phyloP scores from a whole-genome alignment of 2,888 invertebrate species.

The Pilophorus perplexus region DNA sequence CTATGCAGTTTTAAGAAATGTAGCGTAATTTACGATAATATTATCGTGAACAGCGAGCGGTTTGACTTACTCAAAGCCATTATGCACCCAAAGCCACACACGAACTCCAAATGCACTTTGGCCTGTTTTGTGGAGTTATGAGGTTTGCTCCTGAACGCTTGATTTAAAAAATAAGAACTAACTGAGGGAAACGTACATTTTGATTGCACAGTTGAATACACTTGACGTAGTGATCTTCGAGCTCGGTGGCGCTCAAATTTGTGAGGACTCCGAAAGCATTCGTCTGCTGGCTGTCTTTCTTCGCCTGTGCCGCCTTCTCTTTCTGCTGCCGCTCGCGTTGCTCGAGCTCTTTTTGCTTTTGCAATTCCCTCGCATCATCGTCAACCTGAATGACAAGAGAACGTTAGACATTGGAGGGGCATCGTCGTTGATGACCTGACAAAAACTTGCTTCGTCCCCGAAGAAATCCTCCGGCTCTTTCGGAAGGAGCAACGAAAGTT shows the following conservation, averaged over 20 bases:
- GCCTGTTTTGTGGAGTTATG: no score
- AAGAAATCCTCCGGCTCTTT: slow-evolving; percentile 15
- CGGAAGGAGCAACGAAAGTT: slow-evolving; percentile 3
- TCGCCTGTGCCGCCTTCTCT: neutral
- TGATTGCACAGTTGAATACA: slow-evolving; percentile 44
- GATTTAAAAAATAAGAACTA: no score
- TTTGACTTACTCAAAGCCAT: no score
- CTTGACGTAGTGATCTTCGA: slow-evolving; percentile 44
- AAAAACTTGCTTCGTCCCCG: neutral
- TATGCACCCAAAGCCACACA: no score
- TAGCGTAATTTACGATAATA: no score
- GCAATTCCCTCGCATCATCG: no score
- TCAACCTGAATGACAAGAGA: no score
- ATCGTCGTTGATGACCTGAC: neutral
- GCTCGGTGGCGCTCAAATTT: slow-evolving; percentile 37
- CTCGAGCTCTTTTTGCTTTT: no score
- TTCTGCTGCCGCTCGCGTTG: neutral
- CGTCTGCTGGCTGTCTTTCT: neutral
- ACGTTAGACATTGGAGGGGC: neutral
- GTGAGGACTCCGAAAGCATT: slow-evolving; percentile 24
- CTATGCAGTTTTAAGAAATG: no score
- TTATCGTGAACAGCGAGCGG: no score
- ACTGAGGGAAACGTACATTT: slow-evolving; percentile 38
- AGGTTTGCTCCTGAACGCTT: no score
- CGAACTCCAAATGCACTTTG: no score